Conservation (phyloP, 1,140 invertebrate genomes). For the Bombus confusus region DNA sequence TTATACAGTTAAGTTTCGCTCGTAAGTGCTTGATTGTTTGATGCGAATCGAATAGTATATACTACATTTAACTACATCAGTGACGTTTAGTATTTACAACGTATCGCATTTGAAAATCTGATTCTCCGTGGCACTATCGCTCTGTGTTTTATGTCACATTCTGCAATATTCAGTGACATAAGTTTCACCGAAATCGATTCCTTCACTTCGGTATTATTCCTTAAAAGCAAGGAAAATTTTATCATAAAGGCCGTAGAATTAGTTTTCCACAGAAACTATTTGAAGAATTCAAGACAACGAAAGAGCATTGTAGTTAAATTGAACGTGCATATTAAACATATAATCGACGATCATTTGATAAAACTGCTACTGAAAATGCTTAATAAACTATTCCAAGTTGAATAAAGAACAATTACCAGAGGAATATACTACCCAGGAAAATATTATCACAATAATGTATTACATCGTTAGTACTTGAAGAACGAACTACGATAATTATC, state of each 20-base stretch:
- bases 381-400: not conserved
- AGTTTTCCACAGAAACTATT: not conserved
- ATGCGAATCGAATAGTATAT: not conserved
- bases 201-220: not conserved
- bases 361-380: not conserved
- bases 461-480: not conserved
- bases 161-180: too few species aligned
- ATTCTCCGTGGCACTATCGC: not conserved
- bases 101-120: not conserved
- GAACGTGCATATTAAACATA: not conserved
- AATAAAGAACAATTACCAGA: not conserved
- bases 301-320: not conserved
- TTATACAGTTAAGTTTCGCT: conserved; percentile 29
- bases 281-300: not conserved
- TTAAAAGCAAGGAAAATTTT: not conserved
- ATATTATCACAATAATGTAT: not conserved
- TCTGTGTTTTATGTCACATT: not conserved
- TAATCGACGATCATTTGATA: not conserved
- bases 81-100: not conserved
- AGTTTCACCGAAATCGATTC: too few species aligned
- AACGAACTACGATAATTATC: not conserved
- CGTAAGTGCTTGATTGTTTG: not conserved
- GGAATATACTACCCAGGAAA: not conserved
- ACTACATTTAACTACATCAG: not conserved
- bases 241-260: not conserved